Evolutionary conservation across 2,797 vertebrate species (phyloP), one percentile per base, ranked within the genome.

Genomic region (Chelon auratus): DNA sequence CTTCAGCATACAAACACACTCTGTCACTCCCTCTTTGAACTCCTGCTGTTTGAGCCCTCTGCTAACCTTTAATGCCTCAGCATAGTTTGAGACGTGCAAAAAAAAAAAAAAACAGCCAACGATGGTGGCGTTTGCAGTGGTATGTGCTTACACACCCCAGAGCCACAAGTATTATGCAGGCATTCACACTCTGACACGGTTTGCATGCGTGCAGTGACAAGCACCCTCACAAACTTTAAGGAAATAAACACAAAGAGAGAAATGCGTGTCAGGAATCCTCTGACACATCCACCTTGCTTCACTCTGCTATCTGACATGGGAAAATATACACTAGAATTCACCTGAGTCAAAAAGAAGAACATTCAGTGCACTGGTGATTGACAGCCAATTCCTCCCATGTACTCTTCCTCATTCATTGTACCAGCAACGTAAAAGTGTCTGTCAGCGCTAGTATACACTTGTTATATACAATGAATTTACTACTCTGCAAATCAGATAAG

Each of bases 241-340:
- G 42, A 73, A 63, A 72, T 50, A 70, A 45, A 40, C 62, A 75
- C 70, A 80, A 54, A 83, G 13, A 72, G 26, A 72, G 39, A 76
- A 47, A 82, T 81, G 77, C 81, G 50, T 86, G 82, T 72, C 72
- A 86, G 85, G 85, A 89, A 88, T 90, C 74, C 52, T 79, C 51
- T 88, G 77, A 68, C 84, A 88, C 81, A 88, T 88, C 36, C 4
- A 0, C 3, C 56, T 66, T 7, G 8, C 50, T 76, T 63, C 62
- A 22, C 73, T 70, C 17, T 15, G 63, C 51, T 33, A 10, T 70
- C 53, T 71, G 65, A 79, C 84, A 72, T 85, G 84, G 78, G 81
- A 83, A 85, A 69, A 61, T 74, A 14, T 42, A 65, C 62, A 47
- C 11, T 30, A 42, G 33, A 78, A 70, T 68, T 68, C 24, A 26